Percentiles rank a stretch among this genome's conserved stretches.
Conservation (phyloP, 2,888 invertebrate genomes). For the Nowickia ferox region DNA sequence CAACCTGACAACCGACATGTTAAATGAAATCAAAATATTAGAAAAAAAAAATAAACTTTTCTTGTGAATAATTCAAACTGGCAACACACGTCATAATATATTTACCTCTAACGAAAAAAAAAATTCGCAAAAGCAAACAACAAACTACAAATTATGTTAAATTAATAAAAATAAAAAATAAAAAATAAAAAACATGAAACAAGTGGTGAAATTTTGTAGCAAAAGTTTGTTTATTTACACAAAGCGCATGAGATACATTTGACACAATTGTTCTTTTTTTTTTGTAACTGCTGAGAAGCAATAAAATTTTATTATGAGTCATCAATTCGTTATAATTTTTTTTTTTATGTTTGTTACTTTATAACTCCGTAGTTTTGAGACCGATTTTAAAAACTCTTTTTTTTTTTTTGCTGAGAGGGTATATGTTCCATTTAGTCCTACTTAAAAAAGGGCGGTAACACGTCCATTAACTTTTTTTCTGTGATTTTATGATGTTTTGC, state of each 20-base stretch:
- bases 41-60: conserved; percentile 39
- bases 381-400: no score
- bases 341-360: no score
- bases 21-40: conserved; percentile 55
- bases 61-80: conserved; percentile 58
- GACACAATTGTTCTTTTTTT: background rate
- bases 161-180: conserved; percentile 19
- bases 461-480: no score
- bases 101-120: conserved; percentile 47
- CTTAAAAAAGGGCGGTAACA: no score
- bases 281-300: no score
- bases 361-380: no score
- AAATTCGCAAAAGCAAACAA: conserved; percentile 6
- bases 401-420: no score
- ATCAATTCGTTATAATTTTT: no score
- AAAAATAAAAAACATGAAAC: conserved; percentile 9
- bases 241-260: no score
- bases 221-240: background rate
- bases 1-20: conserved; percentile 55
- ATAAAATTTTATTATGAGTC: no score
- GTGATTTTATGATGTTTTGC: no score
- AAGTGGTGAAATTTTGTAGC: conserved; percentile 1
- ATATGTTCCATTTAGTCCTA: no score
- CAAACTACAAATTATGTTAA: conserved; percentile 33
- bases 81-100: conserved; percentile 60